Evolutionary conservation across 1,140 invertebrate genomes (phyloP).

Genomic region (Heliconius melpomene): DNA sequence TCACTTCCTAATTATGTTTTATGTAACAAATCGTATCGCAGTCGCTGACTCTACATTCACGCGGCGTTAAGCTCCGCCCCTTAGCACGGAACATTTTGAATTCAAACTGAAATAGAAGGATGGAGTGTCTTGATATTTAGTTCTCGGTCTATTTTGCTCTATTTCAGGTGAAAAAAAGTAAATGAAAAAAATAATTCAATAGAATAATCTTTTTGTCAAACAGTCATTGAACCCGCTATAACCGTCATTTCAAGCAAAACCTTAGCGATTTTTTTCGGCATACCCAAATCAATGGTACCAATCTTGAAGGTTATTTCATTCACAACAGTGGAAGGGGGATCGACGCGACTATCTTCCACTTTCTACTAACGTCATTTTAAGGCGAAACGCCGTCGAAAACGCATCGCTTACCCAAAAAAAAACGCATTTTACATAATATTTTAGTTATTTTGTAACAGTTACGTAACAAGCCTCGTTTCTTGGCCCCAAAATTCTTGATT

Average conservation of each 20-base stretch:
- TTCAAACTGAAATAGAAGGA: not conserved
- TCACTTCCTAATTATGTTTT: too few species aligned
- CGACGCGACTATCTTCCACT: not conserved
- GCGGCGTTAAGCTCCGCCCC: not conserved
- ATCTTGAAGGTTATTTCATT: conserved; percentile 11
- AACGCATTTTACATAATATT: conserved; percentile 3
- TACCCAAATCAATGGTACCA: not conserved
- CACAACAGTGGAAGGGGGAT: not conserved
- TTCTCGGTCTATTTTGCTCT: too few species aligned
- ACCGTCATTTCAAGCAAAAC: not conserved
- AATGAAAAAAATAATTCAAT: not conserved
- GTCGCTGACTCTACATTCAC: not conserved
- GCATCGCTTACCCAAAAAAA: not conserved
- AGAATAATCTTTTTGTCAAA: not conserved
- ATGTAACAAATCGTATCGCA: not conserved
- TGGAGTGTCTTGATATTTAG: too few species aligned
- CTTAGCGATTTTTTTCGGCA: not conserved
- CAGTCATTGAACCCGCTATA: not conserved
- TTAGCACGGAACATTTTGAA: not conserved
- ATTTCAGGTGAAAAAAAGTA: too few species aligned
- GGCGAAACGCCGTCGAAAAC: not conserved
- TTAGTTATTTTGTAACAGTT: conserved; percentile 3
- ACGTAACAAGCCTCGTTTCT: not conserved
- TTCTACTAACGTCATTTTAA: conserved; percentile 1
- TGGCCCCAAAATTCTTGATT: not conserved